Conservation (phyloP, 1,140 invertebrate genomes). For the Drosophila santomea region DNA sequence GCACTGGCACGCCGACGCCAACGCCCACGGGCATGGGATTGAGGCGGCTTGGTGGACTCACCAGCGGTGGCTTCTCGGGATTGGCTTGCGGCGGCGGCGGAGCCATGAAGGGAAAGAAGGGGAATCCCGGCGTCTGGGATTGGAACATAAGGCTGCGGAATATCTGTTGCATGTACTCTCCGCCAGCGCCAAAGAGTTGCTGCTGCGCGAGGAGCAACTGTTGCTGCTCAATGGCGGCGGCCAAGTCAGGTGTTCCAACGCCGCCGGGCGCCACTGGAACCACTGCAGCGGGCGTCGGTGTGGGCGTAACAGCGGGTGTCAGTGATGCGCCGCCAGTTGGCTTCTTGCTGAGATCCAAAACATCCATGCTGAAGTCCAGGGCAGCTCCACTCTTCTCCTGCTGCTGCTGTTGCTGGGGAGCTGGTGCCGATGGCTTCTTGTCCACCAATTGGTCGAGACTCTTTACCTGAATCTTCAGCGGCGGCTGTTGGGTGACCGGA, state of each 20-base stretch:
- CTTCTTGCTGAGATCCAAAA: constrained; percentile 95
- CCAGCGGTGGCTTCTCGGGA: constrained; percentile 81
- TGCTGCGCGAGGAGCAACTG: constrained; percentile 84
- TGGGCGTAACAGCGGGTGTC: constrained; percentile 80
- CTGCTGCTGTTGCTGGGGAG: constrained; percentile 58
- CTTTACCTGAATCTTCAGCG: constrained; percentile 88
- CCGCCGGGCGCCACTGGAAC: constrained; percentile 76
- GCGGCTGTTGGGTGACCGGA: constrained; percentile 27
- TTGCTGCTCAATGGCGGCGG: constrained; percentile 69
- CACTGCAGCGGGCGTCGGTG: constrained; percentile 78
- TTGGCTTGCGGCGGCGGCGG: constrained; percentile 87
- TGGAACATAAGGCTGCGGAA: constrained; percentile 86
- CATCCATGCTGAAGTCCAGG: constrained; percentile 92
- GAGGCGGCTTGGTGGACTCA: constrained; percentile 4
- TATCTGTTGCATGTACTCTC: constrained; percentile 87
- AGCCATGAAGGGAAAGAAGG: constrained; percentile 85
- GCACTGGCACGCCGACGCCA: constrained; percentile 39
- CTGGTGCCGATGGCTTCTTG: constrained; percentile 59
- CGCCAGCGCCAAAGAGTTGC: constrained; percentile 76
- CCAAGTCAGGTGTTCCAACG: constrained; percentile 12
- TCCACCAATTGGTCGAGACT: constrained; percentile 87
- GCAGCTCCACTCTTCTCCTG: constrained; percentile 84
- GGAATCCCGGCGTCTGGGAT: constrained; percentile 84
- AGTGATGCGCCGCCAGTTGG: constrained; percentile 82
- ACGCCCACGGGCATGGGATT: constrained; percentile 6